Percentiles rank a stretch among this genome's conserved stretches.
Evolutionary conservation across 2,113 vertebrate genomes (phyloP).

Genomic region (Ranitomeya imitator): DNA sequence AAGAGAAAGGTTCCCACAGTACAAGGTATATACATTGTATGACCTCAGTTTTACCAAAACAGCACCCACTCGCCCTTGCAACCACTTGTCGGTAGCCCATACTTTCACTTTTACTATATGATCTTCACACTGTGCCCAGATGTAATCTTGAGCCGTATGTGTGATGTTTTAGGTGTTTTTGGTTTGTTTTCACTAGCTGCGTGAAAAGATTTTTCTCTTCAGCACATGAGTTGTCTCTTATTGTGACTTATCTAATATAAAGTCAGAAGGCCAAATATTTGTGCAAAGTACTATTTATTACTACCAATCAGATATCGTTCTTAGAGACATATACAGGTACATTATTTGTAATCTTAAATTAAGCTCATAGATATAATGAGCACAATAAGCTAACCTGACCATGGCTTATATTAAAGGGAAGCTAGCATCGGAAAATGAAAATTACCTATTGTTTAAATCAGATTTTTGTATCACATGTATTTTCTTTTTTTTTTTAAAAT

Average conservation of each 20-base stretch:
- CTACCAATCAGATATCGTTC: not conserved
- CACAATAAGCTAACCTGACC: not conserved
- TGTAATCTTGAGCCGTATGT: not conserved
- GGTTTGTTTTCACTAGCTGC: not conserved
- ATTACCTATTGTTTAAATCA: too few relatives aligned
- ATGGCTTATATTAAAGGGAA: not conserved
- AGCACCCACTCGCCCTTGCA: not conserved
- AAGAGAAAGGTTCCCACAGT: not conserved
- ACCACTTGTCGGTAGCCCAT: not conserved
- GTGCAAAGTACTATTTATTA: not conserved
- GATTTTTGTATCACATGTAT: too few relatives aligned
- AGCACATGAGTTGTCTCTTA: not conserved
- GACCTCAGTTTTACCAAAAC: conserved; percentile 5
- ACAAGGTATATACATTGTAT: not conserved
- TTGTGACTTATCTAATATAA: not conserved
- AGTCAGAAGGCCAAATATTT: not conserved
- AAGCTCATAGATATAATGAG: not conserved
- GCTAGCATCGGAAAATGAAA: too few relatives aligned
- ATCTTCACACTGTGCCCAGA: not conserved
- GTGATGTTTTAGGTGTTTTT: not conserved
- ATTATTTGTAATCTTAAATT: too few relatives aligned
- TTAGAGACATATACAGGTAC: not conserved
- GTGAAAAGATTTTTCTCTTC: not conserved
- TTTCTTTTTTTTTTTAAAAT: too few relatives aligned
- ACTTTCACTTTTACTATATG: conserved; percentile 30